A percentile compares a stretch with the other conserved stretches of the same genome.
Evolutionary conservation across 1,140 invertebrate genomes (phyloP).

Genomic region (Nephotettix cincticeps): DNA sequence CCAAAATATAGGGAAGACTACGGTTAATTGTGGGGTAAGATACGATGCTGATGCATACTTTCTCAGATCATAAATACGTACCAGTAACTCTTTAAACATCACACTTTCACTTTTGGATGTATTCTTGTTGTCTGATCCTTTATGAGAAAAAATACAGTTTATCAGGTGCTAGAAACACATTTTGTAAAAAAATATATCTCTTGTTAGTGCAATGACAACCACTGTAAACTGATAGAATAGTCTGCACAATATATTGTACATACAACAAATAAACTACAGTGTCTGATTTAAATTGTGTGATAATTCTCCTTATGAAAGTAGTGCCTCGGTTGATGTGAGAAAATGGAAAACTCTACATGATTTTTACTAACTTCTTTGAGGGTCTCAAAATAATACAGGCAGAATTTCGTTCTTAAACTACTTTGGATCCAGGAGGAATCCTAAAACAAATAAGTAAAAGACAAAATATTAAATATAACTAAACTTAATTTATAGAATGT

Average conservation of each 20-base stretch:
- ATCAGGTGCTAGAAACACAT: neutral
- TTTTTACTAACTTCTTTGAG: too few species aligned
- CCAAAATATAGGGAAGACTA: too few species aligned
- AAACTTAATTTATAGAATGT: too few species aligned
- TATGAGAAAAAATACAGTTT: neutral
- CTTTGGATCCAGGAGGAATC: too few species aligned
- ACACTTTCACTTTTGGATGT: neutral
- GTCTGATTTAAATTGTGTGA: too few species aligned
- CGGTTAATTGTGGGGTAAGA: neutral
- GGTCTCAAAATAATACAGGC: too few species aligned
- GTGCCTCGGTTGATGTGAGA: too few species aligned
- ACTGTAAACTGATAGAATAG: neutral
- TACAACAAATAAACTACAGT: slow-evolving; percentile 1
- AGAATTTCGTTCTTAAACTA: too few species aligned
- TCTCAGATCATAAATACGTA: neutral
- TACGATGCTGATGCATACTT: neutral
- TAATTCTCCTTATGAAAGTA: too few species aligned
- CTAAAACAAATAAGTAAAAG: too few species aligned
- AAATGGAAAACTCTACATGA: too few species aligned
- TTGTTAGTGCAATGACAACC: neutral
- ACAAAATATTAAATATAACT: too few species aligned
- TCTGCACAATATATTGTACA: neutral
- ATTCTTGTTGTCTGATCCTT: neutral
- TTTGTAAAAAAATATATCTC: neutral
- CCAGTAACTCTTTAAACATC: neutral